A percentile compares a stretch with the other conserved stretches of the same genome.
phyloP scores from a whole-genome alignment of 2,113 vertebrate genomes.

The Gobio gobio region DNA sequence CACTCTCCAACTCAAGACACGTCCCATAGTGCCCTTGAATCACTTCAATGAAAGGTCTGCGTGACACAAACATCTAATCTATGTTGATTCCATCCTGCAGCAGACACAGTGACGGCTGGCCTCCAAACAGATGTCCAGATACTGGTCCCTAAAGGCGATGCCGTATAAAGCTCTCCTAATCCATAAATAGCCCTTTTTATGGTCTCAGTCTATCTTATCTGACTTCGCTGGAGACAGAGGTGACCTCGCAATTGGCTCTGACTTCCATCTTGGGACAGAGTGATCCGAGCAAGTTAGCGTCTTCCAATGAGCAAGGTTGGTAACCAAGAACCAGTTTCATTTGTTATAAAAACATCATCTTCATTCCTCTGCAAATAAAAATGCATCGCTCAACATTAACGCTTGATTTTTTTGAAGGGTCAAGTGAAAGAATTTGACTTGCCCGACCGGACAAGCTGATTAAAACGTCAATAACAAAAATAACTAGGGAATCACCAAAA shows the following conservation, averaged over 20 bases:
- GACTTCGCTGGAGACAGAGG: slow-evolving; percentile 26
- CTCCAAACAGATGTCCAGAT: slow-evolving; percentile 38
- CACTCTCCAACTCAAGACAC: background rate
- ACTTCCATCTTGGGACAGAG: slow-evolving; percentile 12
- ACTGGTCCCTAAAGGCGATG: slow-evolving; percentile 29
- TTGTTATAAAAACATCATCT: background rate
- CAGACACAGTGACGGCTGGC: slow-evolving; percentile 30
- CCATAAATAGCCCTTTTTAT: slow-evolving; percentile 39
- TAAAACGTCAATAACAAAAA: no score
- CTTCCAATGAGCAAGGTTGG: background rate
- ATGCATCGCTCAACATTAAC: no score
- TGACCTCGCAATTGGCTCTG: slow-evolving; percentile 21
- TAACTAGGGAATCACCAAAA: no score
- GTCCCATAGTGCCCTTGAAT: slow-evolving; percentile 2
- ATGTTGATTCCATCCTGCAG: slow-evolving; percentile 24
- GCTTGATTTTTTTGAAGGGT: no score
- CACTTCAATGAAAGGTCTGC: slow-evolving; percentile 1
- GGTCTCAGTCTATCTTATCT: slow-evolving; percentile 26
- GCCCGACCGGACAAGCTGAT: no score
- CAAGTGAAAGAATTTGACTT: no score
- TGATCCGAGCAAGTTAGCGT: background rate
- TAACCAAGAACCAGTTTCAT: background rate
- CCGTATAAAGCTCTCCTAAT: slow-evolving; percentile 36
- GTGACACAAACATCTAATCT: slow-evolving; percentile 12
- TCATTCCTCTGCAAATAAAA: background rate